Evolutionary conservation across 2,797 vertebrate genomes (phyloP), one percentile per base, ranked within the genome.

Genomic region (Girardinus metallicus): DNA sequence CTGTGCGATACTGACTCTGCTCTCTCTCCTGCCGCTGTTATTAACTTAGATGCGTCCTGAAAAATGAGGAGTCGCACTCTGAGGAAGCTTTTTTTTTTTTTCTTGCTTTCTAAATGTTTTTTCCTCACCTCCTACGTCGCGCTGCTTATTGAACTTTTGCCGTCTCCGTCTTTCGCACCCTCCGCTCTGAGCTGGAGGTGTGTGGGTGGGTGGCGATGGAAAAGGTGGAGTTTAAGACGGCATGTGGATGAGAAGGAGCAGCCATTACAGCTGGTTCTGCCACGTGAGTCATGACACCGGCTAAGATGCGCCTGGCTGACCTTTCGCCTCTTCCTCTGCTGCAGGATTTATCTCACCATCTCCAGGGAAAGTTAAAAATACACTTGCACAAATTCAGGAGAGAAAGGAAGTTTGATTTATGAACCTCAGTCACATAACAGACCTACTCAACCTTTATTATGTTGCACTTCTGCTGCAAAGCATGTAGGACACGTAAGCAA

Each of bases 1-100:
- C 79, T 87, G 86, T 79, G 79, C 71, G 44, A 82, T 82, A 80
- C 74, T 47, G 78, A 73, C 73, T 83, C 83, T 55, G 72, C 10
- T 51, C 84, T 83, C 60, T 80, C 83, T 81, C 82, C 73, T 82
- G 64, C 77, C 16, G 39, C 29, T 88, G 83, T 91, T 93, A 93
- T 94, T 93, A 93, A 87, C 81, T 93, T 74, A 80, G 81, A 89
- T 83, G 78, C 81, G 82, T 73, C 79, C 75, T 80, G 77, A 85
- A 79, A 88, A 83, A 89, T 51, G 79, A 87, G 80, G 53, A 82
- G 82, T 72, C 84, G 78, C 70, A 39, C 72, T 41, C 51, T 57
- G n/a, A 36, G 70, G 77, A 76, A 80, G 85, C 80, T 6, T 55
- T 51, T 75, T 82, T 64, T 76, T 55, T 55, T 74, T 41, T 16